Conservation (phyloP, 2,113 vertebrate genomes). For the Istiophorus platypterus region DNA sequence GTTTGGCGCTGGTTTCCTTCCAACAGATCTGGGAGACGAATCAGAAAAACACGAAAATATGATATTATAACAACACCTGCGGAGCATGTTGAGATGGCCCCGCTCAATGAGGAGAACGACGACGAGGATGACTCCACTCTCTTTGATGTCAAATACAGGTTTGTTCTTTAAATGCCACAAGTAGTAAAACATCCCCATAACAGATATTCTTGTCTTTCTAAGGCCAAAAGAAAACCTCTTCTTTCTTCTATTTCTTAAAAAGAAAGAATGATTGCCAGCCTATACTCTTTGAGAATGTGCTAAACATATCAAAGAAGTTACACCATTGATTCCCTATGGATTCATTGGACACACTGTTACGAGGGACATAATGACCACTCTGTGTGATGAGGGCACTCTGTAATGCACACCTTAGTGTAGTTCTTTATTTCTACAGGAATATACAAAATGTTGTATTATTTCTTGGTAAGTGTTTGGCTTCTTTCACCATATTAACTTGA, state of each 20-base stretch:
- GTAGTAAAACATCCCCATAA: not conserved
- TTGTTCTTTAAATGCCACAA: slow-evolving; percentile 20
- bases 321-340: not conserved
- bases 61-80: slow-evolving; percentile 97
- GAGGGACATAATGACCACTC: not conserved
- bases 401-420: not conserved
- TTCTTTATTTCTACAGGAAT: not conserved
- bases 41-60: slow-evolving; percentile 95
- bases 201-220: fast-evolving
- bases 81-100: slow-evolving; percentile 95
- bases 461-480: not conserved
- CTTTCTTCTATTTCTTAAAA: not conserved
- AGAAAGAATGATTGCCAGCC: not conserved
- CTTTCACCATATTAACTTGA: not conserved
- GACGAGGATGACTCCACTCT: slow-evolving; percentile 94
- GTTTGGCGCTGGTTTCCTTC: not conserved
- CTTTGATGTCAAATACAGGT: slow-evolving; percentile 98
- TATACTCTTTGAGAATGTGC: not conserved
- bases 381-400: not conserved
- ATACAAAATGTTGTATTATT: not conserved
- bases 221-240: not conserved
- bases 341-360: not conserved
- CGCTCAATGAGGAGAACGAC: slow-evolving; percentile 92
- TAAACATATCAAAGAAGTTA: not conserved
- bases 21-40: slow-evolving; percentile 89